Base-by-base conservation (phyloP, 2,113 vertebrate genomes). In the Saimiri boliviensis region DNA sequence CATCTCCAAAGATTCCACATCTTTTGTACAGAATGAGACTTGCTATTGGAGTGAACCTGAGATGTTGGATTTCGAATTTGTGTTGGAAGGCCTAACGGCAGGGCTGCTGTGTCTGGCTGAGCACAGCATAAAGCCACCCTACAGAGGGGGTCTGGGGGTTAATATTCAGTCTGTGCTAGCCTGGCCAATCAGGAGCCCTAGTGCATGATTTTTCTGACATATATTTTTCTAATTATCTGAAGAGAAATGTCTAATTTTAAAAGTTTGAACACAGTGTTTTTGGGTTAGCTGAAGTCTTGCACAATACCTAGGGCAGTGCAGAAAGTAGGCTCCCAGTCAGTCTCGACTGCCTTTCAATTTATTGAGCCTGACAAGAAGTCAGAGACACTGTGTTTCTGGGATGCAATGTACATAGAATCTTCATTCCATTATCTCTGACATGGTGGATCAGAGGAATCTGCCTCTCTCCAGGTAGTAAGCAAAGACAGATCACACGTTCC, bases 11-110 rank as follows among this genome's bases (percentile, higher is more conserved):
- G 94, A 93, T 86, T 74, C 16, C 85, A 54, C 20, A 17, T 96
- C 94, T 95, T 96, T 87, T 95, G 40, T 88, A 25, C 70, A 68
- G 96, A 95, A 81, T 88, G 80, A 94, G 40, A 87, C 40, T 82
- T 0, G 0, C 83, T 87, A 0, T 73, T 32, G 37, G 74, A 73
- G 70, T 25, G 83, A 92, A 9, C 25, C 42, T 58, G 52, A 1
- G 8, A 6, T 49, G 42, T 63, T 2, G 32, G 77, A 19, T 93
- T 60, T 14, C 0, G 21, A 52, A 21, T 58, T 87, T 79, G 6
- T 40, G 2, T 23, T 23, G 35, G 35, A 71, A 58, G 52, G 42
- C 32, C 1, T 80, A 35, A 35, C 16, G 37, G 52, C 30, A 19
- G 71, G 77, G 16, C 60, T 10, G 0, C 12, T 8, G 37, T 3